Conservation (phyloP, 2,888 invertebrate genomes). For the Phalangium opilio region DNA sequence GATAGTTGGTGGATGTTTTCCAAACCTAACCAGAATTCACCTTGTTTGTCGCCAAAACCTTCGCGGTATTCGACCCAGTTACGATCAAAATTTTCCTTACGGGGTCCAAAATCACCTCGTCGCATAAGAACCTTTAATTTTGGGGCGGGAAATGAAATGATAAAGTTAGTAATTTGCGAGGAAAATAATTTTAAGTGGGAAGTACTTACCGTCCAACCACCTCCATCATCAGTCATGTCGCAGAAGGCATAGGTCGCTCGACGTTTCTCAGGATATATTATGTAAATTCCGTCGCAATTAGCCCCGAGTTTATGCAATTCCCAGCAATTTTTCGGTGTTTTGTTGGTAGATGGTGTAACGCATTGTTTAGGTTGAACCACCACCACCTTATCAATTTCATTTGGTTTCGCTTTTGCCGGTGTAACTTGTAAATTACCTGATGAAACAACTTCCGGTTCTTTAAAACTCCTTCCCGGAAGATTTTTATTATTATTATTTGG, state of each 20-base stretch:
- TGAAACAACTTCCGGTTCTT: background rate
- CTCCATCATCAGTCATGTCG: constrained; percentile 41
- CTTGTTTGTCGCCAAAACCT: constrained; percentile 18
- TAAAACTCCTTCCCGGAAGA: background rate
- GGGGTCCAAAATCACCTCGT: constrained; percentile 28
- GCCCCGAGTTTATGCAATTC: constrained; percentile 20
- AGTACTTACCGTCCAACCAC: constrained; percentile 49
- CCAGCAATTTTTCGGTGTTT: constrained; percentile 18
- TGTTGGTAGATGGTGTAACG: background rate
- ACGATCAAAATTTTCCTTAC: constrained; percentile 20
- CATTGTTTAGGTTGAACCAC: background rate
- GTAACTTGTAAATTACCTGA: background rate
- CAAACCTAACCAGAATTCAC: constrained; percentile 19
- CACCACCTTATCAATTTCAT: background rate
- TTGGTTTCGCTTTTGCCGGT: background rate
- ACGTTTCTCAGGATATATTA: constrained; percentile 18
- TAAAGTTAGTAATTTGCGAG: background rate
- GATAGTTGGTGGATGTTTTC: constrained; percentile 19
- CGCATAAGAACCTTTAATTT: constrained; percentile 25
- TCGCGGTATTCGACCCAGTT: constrained; percentile 17
- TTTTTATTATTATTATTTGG: background rate
- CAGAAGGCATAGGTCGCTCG: constrained; percentile 29
- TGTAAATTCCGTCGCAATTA: constrained; percentile 22
- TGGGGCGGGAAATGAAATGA: background rate
- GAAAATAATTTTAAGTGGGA: background rate